Evolutionary conservation across 2,797 vertebrate species (phyloP).

Genomic region (Xiphorhynchus erythropygius): DNA sequence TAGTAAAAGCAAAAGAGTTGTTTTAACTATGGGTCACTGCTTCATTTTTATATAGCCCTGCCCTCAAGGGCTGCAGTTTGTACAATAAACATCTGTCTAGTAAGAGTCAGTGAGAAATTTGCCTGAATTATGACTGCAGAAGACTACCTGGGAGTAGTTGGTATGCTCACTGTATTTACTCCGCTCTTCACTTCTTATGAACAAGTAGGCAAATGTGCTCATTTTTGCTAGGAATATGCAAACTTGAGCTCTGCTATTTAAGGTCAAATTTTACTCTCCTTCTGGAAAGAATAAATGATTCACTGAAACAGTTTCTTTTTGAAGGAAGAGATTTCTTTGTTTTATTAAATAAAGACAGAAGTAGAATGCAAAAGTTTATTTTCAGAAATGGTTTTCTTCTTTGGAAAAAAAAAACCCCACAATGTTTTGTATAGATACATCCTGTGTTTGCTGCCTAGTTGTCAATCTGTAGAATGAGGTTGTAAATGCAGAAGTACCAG

Average conservation of each 20-base stretch:
- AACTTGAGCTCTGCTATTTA: not conserved
- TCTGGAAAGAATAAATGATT: not conserved
- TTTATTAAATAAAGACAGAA: not conserved
- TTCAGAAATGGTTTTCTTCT: not conserved
- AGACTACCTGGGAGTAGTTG: not conserved
- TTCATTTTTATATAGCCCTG: not conserved
- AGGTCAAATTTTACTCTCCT: not conserved
- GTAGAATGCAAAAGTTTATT: not conserved
- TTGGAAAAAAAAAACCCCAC: rapidly evolving
- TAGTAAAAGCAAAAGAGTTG: not conserved
- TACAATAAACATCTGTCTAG: not conserved
- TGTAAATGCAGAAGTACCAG: not conserved
- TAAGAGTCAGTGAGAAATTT: not conserved
- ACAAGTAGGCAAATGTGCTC: not conserved
- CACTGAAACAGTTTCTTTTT: not conserved
- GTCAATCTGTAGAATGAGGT: not conserved
- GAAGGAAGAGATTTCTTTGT: not conserved
- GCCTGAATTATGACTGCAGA: not conserved
- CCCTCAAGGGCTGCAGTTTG: not conserved
- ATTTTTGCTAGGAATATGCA: not conserved
- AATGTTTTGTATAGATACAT: not conserved
- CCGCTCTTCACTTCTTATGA: not conserved
- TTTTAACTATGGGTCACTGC: not conserved
- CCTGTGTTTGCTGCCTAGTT: not conserved
- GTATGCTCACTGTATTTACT: not conserved